Base-by-base conservation (phyloP, 1,140 invertebrate genomes). In the Anastatus disparis region DNA sequence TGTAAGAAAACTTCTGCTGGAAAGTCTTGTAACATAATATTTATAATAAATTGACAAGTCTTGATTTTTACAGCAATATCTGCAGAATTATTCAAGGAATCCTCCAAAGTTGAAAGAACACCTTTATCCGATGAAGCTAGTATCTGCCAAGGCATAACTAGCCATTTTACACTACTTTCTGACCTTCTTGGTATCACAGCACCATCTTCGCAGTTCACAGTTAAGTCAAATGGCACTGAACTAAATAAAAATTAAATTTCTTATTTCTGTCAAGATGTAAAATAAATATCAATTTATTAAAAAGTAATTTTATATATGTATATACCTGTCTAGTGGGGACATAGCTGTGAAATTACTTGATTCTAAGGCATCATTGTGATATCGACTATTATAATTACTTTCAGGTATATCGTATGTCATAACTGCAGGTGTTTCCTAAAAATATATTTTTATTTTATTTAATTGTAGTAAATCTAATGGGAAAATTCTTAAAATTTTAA, bases 1-100 rank as follows among this genome's bases (percentile, higher is more conserved):
- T 91, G 91, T 26, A 92, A 82, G 81, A 92, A 92, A 75, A 92
- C 88, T 82, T 92, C 90, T 17, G 89, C 86, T 48, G 90, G 89
- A 82, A 92, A 92, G 79, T 92, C 91, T 76, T 89, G 85, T 38
- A 92, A 78, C 77, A 92, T 87, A 12, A 92, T 89, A 81, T 91
- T 88, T 31, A 81, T 82, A 64, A 92, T 90, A 77, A 91, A 92
- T 63, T 90, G 87, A 78, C 89, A 90, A 2, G 76, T 88, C 77
- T 80, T 86, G 74, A 83, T 82, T 76, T 75, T 85, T 77, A 69
- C 84, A 87, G 73, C 87, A 78, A 52, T 84, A 64, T 72, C 87
- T 52, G 63, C 75, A 2, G 46, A 78, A 10, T 80, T 79, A 50
- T 74, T 82, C 2, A 90, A 76, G 17, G 87, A 85, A 76, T 89